phyloP scores from a whole-genome alignment of 2,888 invertebrate species.

The Cheilosia impressa region DNA sequence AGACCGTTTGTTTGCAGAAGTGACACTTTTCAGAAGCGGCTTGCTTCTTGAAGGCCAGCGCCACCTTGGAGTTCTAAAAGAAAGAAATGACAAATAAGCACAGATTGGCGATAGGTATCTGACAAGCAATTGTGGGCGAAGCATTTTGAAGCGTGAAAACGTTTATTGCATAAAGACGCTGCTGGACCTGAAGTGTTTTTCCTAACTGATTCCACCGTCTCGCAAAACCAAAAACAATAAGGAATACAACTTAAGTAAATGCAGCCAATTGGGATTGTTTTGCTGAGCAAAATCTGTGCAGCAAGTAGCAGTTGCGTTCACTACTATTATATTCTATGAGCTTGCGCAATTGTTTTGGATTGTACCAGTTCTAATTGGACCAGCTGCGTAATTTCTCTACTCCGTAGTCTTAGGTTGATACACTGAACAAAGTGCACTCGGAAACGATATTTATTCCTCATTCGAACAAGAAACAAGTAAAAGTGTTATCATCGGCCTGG shows the following conservation, averaged over 20 bases:
- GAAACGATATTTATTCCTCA: no score
- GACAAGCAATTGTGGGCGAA: slow-evolving; percentile 3
- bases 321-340: no score
- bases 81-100: slow-evolving; percentile 32
- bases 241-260: slow-evolving; percentile 24
- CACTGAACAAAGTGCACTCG: no score
- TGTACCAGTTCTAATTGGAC: no score
- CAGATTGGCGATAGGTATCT: not conserved
- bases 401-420: no score
- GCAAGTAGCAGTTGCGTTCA: slow-evolving; percentile 32
- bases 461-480: no score
- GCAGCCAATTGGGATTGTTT: slow-evolving; percentile 38
- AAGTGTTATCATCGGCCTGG: no score
- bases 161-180: slow-evolving; percentile 24
- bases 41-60: slow-evolving; percentile 86
- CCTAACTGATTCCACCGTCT: slow-evolving; percentile 15
- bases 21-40: slow-evolving; percentile 91
- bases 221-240: slow-evolving; percentile 18
- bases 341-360: no score
- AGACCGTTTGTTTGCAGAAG: slow-evolving; percentile 96
- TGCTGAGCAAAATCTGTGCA: slow-evolving; percentile 16
- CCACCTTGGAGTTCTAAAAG: slow-evolving; percentile 85
- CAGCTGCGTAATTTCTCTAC: no score
- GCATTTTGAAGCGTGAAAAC: slow-evolving; percentile 47
- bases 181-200: slow-evolving; percentile 1